phyloP scores from a whole-genome alignment of 2,888 invertebrate species.

The Sialis fuliginosa region DNA sequence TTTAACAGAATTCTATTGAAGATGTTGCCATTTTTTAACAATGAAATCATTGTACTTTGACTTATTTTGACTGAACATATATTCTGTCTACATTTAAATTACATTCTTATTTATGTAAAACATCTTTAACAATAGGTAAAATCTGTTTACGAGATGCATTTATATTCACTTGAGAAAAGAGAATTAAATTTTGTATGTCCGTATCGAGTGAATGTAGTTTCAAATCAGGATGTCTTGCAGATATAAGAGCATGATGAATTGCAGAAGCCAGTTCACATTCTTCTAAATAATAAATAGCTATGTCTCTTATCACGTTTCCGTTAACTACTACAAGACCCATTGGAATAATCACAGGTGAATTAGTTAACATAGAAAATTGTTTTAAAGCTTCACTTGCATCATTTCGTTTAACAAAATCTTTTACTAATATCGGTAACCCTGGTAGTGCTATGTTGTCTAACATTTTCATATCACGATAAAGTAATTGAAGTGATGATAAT shows the following conservation, averaged over 20 bases:
- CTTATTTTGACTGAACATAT: too few relatives aligned
- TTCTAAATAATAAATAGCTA: constrained; percentile 30
- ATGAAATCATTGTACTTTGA: too few relatives aligned
- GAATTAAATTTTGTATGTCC: constrained; percentile 25
- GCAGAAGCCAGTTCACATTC: constrained; percentile 1
- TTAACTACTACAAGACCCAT: constrained; percentile 41
- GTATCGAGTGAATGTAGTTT: constrained; percentile 21
- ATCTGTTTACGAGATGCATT: constrained; percentile 50
- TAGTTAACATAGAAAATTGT: constrained; percentile 27
- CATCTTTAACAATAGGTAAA: constrained; percentile 36
- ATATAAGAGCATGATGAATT: neutral
- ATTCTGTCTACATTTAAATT: too few relatives aligned
- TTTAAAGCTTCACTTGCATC: constrained; percentile 29
- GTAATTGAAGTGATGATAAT: constrained; percentile 45
- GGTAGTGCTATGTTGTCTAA: constrained; percentile 31
- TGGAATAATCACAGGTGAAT: constrained; percentile 31
- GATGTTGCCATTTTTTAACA: too few relatives aligned
- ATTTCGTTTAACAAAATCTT: constrained; percentile 33
- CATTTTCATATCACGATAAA: constrained; percentile 61
- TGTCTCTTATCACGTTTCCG: constrained; percentile 33
- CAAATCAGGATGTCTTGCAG: constrained; percentile 18
- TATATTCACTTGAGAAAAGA: constrained; percentile 38
- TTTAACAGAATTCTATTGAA: too few relatives aligned
- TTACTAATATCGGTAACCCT: constrained; percentile 42
- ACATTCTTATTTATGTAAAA: too few relatives aligned